These are phyloP conservation scores for Brachyptera putata DNA, from an alignment of 2,888 invertebrate species.

Conservation along the genomic window DNA sequence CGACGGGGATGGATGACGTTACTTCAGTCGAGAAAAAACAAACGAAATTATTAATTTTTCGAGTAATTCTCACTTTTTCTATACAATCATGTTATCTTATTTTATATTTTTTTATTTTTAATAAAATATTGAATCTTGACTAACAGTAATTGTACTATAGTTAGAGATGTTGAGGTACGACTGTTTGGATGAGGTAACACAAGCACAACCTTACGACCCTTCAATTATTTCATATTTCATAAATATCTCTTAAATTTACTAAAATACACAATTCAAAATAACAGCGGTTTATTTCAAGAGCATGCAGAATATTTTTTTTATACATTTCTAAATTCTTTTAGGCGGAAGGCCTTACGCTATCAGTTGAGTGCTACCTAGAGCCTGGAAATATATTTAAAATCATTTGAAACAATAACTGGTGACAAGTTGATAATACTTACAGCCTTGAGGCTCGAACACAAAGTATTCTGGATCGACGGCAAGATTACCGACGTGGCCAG, in stretches of 20 bases:
- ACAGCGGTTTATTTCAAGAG: too few relatives aligned
- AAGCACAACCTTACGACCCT: too few relatives aligned
- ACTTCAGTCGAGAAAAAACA: too few relatives aligned
- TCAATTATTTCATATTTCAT: background rate
- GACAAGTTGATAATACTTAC: too few relatives aligned
- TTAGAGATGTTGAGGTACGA: too few relatives aligned
- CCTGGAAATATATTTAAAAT: too few relatives aligned
- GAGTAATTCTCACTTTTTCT: background rate
- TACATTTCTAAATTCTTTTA: too few relatives aligned
- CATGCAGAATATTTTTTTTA: too few relatives aligned
- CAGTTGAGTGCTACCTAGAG: too few relatives aligned
- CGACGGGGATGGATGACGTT: slow-evolving; percentile 42
- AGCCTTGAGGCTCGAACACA: slow-evolving; percentile 61
- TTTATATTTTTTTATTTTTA: background rate
- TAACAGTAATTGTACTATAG: background rate
- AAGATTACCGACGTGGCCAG: slow-evolving; percentile 71
- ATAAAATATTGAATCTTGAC: background rate
- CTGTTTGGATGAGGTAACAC: too few relatives aligned
- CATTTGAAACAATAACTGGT: too few relatives aligned
- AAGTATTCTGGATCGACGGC: slow-evolving; percentile 78
- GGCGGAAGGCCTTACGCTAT: too few relatives aligned
- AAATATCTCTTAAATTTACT: background rate
- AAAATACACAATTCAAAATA: background rate
- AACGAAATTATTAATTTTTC: background rate
- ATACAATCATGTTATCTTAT: background rate